These are phyloP conservation scores for Belonocnema kinseyi DNA, from an alignment of 1,140 invertebrate species.

Conservation along the genomic window DNA sequence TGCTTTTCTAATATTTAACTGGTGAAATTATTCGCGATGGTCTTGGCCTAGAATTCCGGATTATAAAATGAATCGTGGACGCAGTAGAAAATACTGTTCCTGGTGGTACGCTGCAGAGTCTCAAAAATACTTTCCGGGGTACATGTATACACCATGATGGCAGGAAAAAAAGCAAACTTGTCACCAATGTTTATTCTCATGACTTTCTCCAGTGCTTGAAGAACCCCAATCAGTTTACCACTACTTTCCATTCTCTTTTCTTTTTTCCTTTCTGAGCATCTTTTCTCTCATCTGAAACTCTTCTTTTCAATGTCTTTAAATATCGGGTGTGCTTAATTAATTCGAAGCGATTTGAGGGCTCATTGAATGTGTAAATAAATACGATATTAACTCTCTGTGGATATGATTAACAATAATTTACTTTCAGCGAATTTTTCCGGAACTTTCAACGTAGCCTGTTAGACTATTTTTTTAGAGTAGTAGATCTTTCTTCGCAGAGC, in stretches of 20 bases:
- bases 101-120: neutral
- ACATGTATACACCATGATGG: neutral
- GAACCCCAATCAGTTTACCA: neutral
- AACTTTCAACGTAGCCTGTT: no score
- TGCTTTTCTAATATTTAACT: neutral
- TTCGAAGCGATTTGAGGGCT: no score
- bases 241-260: slow-evolving; percentile 1
- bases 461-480: no score
- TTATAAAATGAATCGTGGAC: neutral
- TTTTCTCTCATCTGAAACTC: neutral
- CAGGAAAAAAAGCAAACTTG: slow-evolving; percentile 1
- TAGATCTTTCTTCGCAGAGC: no score
- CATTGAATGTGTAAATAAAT: no score
- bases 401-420: no score
- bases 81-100: neutral
- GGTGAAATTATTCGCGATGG: slow-evolving; percentile 1
- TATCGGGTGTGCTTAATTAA: neutral
- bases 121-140: neutral
- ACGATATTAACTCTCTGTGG: no score
- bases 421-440: no score
- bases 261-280: neutral
- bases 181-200: slow-evolving; percentile 1
- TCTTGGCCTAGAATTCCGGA: slow-evolving; percentile 2
- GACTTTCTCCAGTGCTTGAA: neutral
- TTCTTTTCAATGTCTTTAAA: slow-evolving; percentile 3